These are phyloP conservation scores for Hecatera dysodea DNA, from an alignment of 2,888 invertebrate species.

Conservation along the genomic window DNA sequence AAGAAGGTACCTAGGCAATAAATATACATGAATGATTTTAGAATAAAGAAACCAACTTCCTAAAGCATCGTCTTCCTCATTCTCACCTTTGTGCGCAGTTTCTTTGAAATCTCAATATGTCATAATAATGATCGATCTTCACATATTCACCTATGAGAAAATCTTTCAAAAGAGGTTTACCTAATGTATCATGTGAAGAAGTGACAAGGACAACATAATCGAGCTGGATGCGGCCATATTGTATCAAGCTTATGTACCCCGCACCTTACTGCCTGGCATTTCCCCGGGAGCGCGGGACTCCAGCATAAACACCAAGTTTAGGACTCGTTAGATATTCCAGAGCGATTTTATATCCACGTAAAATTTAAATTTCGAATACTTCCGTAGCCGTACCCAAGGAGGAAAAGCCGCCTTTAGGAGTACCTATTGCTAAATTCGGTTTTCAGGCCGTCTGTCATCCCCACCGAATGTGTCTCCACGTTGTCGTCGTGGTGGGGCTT, in stretches of 20 bases:
- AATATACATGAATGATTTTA: too few species aligned
- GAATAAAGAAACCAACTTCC: too few species aligned
- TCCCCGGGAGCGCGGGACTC: slow-evolving; percentile 1
- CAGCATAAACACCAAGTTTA: slow-evolving; percentile 37
- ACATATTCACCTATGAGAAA: slow-evolving; percentile 4
- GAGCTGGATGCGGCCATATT: slow-evolving; percentile 11
- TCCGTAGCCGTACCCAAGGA: neutral
- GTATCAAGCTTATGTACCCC: neutral
- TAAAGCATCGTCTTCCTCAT: neutral
- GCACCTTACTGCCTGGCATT: neutral
- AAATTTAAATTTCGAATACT: slow-evolving; percentile 8
- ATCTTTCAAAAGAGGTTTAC: slow-evolving; percentile 36
- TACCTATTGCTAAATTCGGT: too few species aligned
- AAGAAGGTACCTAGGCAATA: too few species aligned
- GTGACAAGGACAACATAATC: slow-evolving; percentile 19
- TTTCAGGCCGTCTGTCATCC: too few species aligned
- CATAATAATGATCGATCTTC: slow-evolving; percentile 26
- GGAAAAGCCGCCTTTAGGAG: too few species aligned
- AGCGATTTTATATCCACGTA: slow-evolving; percentile 10
- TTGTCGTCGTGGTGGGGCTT: too few species aligned
- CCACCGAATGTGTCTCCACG: too few species aligned
- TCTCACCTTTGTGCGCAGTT: neutral
- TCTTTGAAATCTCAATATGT: slow-evolving; percentile 5
- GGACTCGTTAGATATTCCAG: slow-evolving; percentile 12
- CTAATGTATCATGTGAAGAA: slow-evolving; percentile 27